Base-by-base conservation (phyloP, 2,797 vertebrate species). In the Cryptoprocta ferox region DNA sequence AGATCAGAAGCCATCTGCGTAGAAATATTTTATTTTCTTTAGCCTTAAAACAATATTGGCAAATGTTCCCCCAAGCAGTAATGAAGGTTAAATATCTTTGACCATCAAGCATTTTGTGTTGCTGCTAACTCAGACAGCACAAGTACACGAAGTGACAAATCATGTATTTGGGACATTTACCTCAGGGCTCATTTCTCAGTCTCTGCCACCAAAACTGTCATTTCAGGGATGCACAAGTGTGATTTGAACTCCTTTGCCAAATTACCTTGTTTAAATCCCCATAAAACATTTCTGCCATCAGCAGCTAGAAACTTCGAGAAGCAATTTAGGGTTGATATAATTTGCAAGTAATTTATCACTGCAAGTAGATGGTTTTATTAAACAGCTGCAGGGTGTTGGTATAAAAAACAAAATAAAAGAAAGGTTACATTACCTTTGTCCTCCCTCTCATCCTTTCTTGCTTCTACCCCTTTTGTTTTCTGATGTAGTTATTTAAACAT, bases 201-300 rank as follows among this genome's bases (percentile, higher is more conserved):
- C 30, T 95, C 28, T 91, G 95, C 70, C 4, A 83, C 19, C n/a
- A 21, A 35, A 87, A 56, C 16, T 56, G 63, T 75, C 61, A 93
- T 96, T 95, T 66, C 12, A 94, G 92, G 37, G 86, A 42, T 66
- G 5, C 35, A 53, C 8, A 42, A 97, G 76, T 89, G 26, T 65
- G 13, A 76, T 53, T 3, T 87, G 78, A 71, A 45, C 5, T 86
- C 86, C 90, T 96, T 95, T 96, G 92, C 96, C 96, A 93, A 96
- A 91, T 97, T 91, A 96, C 85, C 82, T 95, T 96, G 88, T 96
- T 97, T 97, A 95, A 97, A 97, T 96, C 95, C 95, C 86, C 76
- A 90, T 92, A 95, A 96, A 97, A 95, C 81, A 97, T 80, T 91
- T 85, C 90, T 96, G 84, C 88, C 89, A 88, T 98, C 92, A 82